These are phyloP conservation scores for Botia almorhae DNA, from an alignment of 2,797 vertebrate species.

Conservation along the genomic window DNA sequence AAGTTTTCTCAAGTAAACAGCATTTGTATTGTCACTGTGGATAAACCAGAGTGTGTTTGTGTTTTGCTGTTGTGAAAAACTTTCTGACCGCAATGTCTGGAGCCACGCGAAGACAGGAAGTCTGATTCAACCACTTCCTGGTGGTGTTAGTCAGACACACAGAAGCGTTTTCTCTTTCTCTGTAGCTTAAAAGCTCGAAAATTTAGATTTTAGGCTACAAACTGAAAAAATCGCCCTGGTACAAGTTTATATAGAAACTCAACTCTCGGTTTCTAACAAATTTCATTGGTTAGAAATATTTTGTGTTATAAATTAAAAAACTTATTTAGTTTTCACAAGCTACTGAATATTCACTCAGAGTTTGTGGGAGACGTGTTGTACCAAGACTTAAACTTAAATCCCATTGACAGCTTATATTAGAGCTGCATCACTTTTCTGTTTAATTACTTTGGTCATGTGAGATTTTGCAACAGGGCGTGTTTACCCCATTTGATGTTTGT, in stretches of 20 bases:
- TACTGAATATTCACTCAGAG: too few relatives aligned
- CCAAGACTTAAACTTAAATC: too few relatives aligned
- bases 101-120: slow-evolving; percentile 32
- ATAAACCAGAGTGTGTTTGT: neutral
- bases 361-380: neutral
- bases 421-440: neutral
- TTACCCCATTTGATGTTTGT: too few relatives aligned
- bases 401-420: too few relatives aligned
- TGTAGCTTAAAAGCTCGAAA: neutral
- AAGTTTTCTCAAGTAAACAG: too few relatives aligned
- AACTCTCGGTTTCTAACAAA: too few relatives aligned
- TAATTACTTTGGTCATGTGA: neutral
- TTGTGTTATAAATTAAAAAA: too few relatives aligned
- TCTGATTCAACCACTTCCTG: slow-evolving; percentile 39
- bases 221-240: neutral
- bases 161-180: neutral
- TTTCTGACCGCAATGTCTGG: slow-evolving; percentile 9
- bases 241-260: too few relatives aligned
- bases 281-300: too few relatives aligned
- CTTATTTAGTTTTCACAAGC: too few relatives aligned
- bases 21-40: neutral
- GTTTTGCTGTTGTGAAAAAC: neutral
- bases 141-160: neutral
- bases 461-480: too few relatives aligned
- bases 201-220: neutral